Base-by-base conservation (phyloP, 1,140 invertebrate genomes). In the Pemphigus obesinymphae region DNA sequence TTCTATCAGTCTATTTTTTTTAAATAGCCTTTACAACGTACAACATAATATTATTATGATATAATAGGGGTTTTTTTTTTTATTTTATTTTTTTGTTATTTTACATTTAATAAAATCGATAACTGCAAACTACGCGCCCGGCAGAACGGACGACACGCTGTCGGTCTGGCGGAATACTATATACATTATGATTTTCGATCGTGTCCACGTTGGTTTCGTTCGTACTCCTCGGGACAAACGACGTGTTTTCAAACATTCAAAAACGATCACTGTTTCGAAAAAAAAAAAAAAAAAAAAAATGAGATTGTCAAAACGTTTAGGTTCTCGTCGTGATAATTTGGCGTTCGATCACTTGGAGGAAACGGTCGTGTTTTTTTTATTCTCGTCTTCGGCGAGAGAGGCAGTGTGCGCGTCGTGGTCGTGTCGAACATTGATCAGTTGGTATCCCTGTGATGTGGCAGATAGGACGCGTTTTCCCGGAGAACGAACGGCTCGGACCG, bases 1-100 rank as follows among this genome's bases (percentile, higher is more conserved):
- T n/a, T 26, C 66, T 70, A 70, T 70, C 66, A 70, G 66, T 70
- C 66, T 70, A 70, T 70, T n/a, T n/a, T n/a, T n/a, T n/a, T 70
- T 26, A 70, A 2, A 43, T 40, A 26, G 66, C 66, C 10, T 70
- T 70, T 70, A 70, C n/a, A 66, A 66, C 23, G n/a, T 66, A 70
- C 34, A 70, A 40, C n/a, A n/a, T n/a, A n/a, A n/a, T n/a, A n/a
- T n/a, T n/a, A n/a, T n/a, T n/a, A n/a, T n/a, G n/a, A n/a, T 61
- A 29, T 61, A 29, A 29, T 61, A 61, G 2, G 45, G 2, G 13
- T 48, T 7, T 7, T 48, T 13, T 48, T 20, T 20, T 31, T 8
- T 17, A 61, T n/a, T 8, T 26, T 68, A 72, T 72, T n/a, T 13
- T 40, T 70, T 43, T 43, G 40, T 40, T 11, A 40, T 68, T 31